Evolutionary conservation across 1,140 invertebrate genomes (phyloP).

Genomic region (Bombus waltoni): DNA sequence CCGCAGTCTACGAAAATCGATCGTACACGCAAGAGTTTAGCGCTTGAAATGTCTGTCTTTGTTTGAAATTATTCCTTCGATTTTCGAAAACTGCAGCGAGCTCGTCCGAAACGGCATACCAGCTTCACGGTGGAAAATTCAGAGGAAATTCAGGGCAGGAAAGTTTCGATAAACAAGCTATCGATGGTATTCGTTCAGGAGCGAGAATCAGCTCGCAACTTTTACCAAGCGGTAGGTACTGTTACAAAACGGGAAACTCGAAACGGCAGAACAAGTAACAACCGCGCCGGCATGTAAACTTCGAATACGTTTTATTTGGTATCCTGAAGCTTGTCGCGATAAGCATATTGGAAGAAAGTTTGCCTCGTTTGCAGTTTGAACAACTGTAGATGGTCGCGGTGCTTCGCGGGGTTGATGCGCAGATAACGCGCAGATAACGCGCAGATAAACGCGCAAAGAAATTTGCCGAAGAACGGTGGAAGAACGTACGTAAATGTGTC

Average conservation of each 20-base stretch:
- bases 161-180: slow-evolving; percentile 2
- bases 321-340: slow-evolving; percentile 7
- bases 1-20: too few species aligned
- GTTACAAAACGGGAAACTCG: slow-evolving; percentile 42
- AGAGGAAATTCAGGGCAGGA: not conserved
- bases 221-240: slow-evolving; percentile 7
- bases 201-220: slow-evolving; percentile 18
- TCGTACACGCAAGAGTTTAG: too few species aligned
- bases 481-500: not conserved
- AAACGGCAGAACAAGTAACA: slow-evolving; percentile 5
- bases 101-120: not conserved
- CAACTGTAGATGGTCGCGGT: not conserved
- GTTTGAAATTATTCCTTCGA: too few species aligned
- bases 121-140: not conserved
- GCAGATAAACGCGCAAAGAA: not conserved
- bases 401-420: not conserved
- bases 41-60: too few species aligned
- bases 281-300: not conserved
- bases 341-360: slow-evolving; percentile 38
- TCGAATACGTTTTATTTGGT: slow-evolving; percentile 11
- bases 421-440: not conserved
- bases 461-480: not conserved
- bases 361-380: slow-evolving; percentile 13
- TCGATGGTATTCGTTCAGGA: slow-evolving; percentile 4
- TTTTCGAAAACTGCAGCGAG: not conserved